A percentile compares a stretch with the other conserved stretches of the same genome.
Conservation (phyloP, 2,797 vertebrate species). For the Harpagifer antarcticus region DNA sequence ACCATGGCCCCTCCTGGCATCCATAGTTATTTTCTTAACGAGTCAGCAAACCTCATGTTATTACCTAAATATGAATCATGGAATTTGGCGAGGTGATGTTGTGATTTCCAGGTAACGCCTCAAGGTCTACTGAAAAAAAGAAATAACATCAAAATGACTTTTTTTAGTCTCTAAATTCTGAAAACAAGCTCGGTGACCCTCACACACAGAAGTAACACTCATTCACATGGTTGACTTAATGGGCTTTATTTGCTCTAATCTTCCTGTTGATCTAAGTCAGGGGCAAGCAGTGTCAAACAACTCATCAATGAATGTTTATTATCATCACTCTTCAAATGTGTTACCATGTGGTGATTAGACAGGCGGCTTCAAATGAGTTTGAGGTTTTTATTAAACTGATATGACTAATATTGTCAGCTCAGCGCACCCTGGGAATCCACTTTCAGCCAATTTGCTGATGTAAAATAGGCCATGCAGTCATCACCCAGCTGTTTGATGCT, state of each 20-base stretch:
- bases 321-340: slow-evolving; percentile 5
- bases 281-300: not conserved
- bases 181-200: not conserved
- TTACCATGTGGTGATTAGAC: slow-evolving; percentile 26
- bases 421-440: slow-evolving; percentile 43
- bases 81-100: slow-evolving; percentile 21
- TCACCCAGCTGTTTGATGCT: slow-evolving; percentile 72
- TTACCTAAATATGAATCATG: slow-evolving; percentile 44
- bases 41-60: slow-evolving; percentile 15
- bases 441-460: slow-evolving; percentile 66
- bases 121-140: slow-evolving; percentile 11
- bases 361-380: slow-evolving; percentile 40
- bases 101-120: slow-evolving; percentile 44
- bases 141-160: not conserved
- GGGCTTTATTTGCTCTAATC: not conserved
- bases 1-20: slow-evolving; percentile 11
- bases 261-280: not conserved
- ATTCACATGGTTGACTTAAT: not conserved
- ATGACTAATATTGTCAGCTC: slow-evolving; percentile 59
- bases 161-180: not conserved
- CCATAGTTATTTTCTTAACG: slow-evolving; percentile 28
- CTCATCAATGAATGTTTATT: not conserved
- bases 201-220: not conserved
- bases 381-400: slow-evolving; percentile 53
- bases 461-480: slow-evolving; percentile 79